A percentile compares a stretch with the other conserved stretches of the same genome.
phyloP scores from a whole-genome alignment of 2,113 vertebrate species.

The Rhagologus leucostigma region DNA sequence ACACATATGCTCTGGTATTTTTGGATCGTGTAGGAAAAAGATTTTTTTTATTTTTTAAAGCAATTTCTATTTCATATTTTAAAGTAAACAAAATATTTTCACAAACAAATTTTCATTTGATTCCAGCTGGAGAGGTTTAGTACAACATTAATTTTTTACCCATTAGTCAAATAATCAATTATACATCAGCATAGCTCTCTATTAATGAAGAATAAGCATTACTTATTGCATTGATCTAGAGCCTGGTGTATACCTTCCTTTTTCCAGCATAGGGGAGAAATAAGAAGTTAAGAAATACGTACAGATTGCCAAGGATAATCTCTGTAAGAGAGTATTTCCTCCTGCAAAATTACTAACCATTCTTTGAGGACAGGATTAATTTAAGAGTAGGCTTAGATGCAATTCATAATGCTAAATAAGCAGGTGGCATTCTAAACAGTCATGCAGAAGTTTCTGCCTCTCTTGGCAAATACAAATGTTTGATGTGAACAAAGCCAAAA shows the following conservation, averaged over 20 bases:
- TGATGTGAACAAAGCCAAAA: not conserved
- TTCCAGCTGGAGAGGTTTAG: not conserved
- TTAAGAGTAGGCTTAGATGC: not conserved
- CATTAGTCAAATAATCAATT: not conserved
- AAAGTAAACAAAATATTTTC: not conserved
- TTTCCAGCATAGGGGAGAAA: not conserved
- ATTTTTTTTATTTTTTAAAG: not conserved
- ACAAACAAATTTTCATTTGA: not conserved
- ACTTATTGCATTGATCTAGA: not conserved
- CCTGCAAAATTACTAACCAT: not conserved
- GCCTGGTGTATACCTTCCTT: not conserved
- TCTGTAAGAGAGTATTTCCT: not conserved
- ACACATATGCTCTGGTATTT: not conserved
- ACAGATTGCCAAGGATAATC: not conserved
- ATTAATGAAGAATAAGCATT: not conserved
- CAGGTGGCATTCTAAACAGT: constrained; percentile 5
- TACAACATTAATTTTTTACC: not conserved
- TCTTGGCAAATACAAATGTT: not conserved
- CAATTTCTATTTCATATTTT: not conserved
- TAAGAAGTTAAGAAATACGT: not conserved
- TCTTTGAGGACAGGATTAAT: not conserved
- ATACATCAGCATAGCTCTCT: not conserved
- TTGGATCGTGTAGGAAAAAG: not conserved
- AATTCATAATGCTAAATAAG: constrained; percentile 2
- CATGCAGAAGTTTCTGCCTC: not conserved